Base-by-base conservation (phyloP, 2,888 invertebrate species). In the Nasonia oneida region DNA sequence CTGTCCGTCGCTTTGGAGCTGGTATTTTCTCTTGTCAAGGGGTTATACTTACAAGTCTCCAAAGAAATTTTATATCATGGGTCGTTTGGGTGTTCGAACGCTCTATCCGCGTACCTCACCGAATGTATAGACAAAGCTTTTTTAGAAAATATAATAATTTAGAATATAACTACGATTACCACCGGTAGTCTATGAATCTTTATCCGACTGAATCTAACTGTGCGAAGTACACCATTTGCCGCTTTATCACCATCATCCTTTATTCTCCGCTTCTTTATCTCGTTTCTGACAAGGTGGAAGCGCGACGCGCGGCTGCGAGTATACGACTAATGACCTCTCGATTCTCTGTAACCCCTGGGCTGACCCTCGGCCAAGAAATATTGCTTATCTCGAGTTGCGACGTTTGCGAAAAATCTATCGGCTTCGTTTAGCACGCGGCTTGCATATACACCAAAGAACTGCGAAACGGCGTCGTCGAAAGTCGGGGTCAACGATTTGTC, bases 401-500 rank as follows among this genome's bases (percentile, higher is more conserved):
- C 47, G 23, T 15, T n/a, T 37, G 39, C 18, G 37, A 71, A 71
- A 39, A 71, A 71, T 71, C 39, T 10, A 71, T 39, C 71, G 39
- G n/a, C 39, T 71, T 39, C 71, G 39, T 71, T 71, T n/a, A 39
- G 71, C 39, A 29, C 29, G 67, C 29, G 18, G 23, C 23, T 67
- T 10, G 23, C 3, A 64, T 2, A 64, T 10, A 8, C 67, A 14
- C 47, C 47, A 47, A 12, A 12, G 47, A 47, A 47, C 47, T 47
- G 47, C 47, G 10, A 39, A 6, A 57, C n/a, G 0, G 67, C 67
- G 14, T 33, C 33, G 33, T 23, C 70, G 6, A 37, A 33, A 70
- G 67, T 70, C 73, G 47, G 23, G 73, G 73, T 73, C 73, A 14
- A 47, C 73, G 23, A 73, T 73, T 73, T 73, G 23, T 73, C 73